Evolutionary conservation across 2,888 invertebrate genomes (phyloP).

Genomic region (Xanthorhoe designata): DNA sequence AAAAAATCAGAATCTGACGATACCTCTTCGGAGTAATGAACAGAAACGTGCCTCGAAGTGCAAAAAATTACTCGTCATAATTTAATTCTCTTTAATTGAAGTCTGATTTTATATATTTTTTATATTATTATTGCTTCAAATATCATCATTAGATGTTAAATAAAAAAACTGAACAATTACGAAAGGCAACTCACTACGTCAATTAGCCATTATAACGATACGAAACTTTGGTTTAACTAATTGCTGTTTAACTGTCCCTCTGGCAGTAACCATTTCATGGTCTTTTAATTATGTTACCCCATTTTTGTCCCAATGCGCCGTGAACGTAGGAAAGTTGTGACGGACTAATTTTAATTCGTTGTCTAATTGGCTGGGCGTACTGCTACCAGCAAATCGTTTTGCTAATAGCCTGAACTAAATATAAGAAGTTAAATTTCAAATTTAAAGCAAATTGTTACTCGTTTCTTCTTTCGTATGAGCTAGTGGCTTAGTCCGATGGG

Average conservation of each 20-base stretch:
- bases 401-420: constrained; percentile 12
- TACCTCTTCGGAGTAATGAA: no score
- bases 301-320: constrained; percentile 41
- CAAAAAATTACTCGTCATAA: no score
- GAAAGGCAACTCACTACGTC: constrained; percentile 2
- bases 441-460: background rate
- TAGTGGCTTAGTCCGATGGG: no score
- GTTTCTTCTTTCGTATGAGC: background rate
- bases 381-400: constrained; percentile 17
- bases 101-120: no score
- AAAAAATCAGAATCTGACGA: no score
- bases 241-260: constrained; percentile 46
- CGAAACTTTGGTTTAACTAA: constrained; percentile 36
- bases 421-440: background rate
- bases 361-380: constrained; percentile 23
- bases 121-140: no score
- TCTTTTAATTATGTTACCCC: constrained; percentile 46
- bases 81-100: no score
- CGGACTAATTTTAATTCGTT: constrained; percentile 25
- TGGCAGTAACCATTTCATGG: constrained; percentile 48
- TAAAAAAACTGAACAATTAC: background rate
- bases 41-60: no score
- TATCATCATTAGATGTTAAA: no score
- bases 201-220: constrained; percentile 15
- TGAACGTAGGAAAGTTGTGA: constrained; percentile 26